Evolutionary conservation across 2,888 invertebrate species (phyloP).

Genomic region (Noctua fimbriata): DNA sequence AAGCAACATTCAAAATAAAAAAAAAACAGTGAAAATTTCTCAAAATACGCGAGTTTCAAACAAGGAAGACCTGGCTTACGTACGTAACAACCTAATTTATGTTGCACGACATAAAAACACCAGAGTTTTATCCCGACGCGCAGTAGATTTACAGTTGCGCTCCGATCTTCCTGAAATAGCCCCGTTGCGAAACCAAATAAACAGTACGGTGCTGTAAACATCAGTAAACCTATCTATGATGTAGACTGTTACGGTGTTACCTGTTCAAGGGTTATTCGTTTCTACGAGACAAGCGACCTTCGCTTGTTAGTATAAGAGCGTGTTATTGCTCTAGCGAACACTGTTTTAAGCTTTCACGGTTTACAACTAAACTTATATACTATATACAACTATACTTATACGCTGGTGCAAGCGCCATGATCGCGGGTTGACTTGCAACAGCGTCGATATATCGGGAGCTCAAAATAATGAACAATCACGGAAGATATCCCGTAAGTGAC

Average conservation of each 20-base stretch:
- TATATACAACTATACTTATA: too few relatives aligned
- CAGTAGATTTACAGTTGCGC: conserved; percentile 56
- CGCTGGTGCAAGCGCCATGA: too few relatives aligned
- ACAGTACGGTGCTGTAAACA: conserved; percentile 56
- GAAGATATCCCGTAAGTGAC: too few relatives aligned
- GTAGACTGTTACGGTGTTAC: conserved; percentile 29
- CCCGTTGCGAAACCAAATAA: conserved; percentile 60
- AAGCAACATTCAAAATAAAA: background rate
- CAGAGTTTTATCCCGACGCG: conserved; percentile 51
- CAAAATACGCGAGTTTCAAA: conserved; percentile 29
- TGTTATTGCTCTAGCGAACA: conserved; percentile 15
- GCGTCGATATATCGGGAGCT: too few relatives aligned
- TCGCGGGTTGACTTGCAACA: too few relatives aligned
- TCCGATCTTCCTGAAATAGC: conserved; percentile 65
- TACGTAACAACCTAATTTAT: conserved; percentile 42
- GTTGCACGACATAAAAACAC: conserved; percentile 48
- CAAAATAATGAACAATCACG: too few relatives aligned
- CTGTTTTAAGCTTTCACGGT: too few relatives aligned
- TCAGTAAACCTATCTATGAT: conserved; percentile 37
- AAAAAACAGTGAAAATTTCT: background rate
- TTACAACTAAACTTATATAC: too few relatives aligned
- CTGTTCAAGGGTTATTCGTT: conserved; percentile 42
- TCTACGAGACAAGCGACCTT: conserved; percentile 46
- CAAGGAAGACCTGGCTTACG: conserved; percentile 18
- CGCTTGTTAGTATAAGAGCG: conserved; percentile 26